Percentiles rank a stretch among this genome's conserved stretches.
Evolutionary conservation across 1,140 invertebrate genomes (phyloP).

Genomic region (Zaprionus taronus): DNA sequence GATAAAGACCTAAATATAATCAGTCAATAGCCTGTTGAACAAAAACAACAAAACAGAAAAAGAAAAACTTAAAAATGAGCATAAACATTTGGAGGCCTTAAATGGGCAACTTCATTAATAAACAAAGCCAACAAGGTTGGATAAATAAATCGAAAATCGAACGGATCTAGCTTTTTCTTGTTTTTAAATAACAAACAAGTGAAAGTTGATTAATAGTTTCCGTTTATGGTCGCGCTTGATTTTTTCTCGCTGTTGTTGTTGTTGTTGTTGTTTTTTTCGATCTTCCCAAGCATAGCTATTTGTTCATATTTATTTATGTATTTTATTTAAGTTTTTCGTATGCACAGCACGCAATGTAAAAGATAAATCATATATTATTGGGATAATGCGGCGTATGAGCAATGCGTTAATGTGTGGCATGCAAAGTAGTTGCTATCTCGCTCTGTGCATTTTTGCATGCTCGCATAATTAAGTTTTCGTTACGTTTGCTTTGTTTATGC

Average conservation of each 20-base stretch:
- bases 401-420: conserved; percentile 38
- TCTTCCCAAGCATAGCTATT: conserved; percentile 21
- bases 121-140: conserved; percentile 29
- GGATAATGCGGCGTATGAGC: conserved; percentile 51
- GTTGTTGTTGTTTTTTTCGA: conserved; percentile 16
- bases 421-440: conserved; percentile 41
- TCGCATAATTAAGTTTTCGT: conserved; percentile 56
- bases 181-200: conserved; percentile 51
- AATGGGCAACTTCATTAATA: conserved; percentile 57
- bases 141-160: conserved; percentile 32
- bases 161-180: conserved; percentile 20
- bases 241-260: conserved; percentile 28
- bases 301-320: conserved; percentile 29
- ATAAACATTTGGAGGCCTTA: conserved; percentile 34
- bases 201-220: conserved; percentile 80
- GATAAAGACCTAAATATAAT: conserved; percentile 60
- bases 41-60: conserved; percentile 27
- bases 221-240: conserved; percentile 57
- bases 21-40: conserved; percentile 70
- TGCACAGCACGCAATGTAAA: conserved; percentile 49
- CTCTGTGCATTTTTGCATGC: conserved; percentile 69
- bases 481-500: conserved; percentile 28
- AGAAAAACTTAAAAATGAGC: conserved; percentile 2
- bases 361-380: conserved; percentile 12
- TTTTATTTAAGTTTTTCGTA: conserved; percentile 36